phyloP scores from a whole-genome alignment of 2,888 invertebrate species.

The Ophioninae sp. region DNA sequence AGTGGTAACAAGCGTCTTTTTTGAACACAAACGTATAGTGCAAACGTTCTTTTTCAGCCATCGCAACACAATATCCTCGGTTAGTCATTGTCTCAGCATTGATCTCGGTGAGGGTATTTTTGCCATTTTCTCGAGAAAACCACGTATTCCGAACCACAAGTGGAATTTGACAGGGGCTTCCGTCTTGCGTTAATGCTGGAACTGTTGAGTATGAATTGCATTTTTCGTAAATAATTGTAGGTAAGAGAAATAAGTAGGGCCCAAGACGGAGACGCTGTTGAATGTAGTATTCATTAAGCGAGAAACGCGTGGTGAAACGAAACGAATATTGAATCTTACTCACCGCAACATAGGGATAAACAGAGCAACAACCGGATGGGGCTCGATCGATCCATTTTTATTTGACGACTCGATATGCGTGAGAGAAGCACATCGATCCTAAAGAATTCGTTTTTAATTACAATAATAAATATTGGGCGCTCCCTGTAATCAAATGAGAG shows the following conservation, averaged over 20 bases:
- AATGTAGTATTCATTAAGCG: not conserved
- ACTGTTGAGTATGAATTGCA: slow-evolving; percentile 19
- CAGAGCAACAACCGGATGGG: slow-evolving; percentile 28
- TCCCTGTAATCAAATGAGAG: slow-evolving; percentile 3
- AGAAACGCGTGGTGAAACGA: slow-evolving; percentile 10
- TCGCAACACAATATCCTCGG: slow-evolving; percentile 88
- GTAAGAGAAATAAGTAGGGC: too few relatives aligned
- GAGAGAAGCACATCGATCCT: not conserved
- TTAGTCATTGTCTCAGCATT: slow-evolving; percentile 90
- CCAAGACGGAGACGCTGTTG: too few relatives aligned
- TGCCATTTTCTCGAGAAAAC: slow-evolving; percentile 95
- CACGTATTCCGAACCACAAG: slow-evolving; percentile 91
- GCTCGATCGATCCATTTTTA: slow-evolving; percentile 37
- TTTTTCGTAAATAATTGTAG: not conserved
- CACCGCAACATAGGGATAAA: slow-evolving; percentile 38
- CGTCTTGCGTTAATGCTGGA: slow-evolving; percentile 32
- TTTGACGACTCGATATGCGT: not conserved
- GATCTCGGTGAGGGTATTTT: slow-evolving; percentile 91
- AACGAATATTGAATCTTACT: slow-evolving; percentile 12
- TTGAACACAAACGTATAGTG: slow-evolving; percentile 93
- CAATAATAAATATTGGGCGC: slow-evolving; percentile 11
- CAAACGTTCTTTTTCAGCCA: slow-evolving; percentile 88
- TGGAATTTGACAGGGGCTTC: slow-evolving; percentile 86
- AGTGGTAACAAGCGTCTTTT: slow-evolving; percentile 89
- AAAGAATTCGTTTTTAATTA: not conserved